Base-by-base conservation (phyloP, 2,888 invertebrate genomes). In the Argyra leucocephala region DNA sequence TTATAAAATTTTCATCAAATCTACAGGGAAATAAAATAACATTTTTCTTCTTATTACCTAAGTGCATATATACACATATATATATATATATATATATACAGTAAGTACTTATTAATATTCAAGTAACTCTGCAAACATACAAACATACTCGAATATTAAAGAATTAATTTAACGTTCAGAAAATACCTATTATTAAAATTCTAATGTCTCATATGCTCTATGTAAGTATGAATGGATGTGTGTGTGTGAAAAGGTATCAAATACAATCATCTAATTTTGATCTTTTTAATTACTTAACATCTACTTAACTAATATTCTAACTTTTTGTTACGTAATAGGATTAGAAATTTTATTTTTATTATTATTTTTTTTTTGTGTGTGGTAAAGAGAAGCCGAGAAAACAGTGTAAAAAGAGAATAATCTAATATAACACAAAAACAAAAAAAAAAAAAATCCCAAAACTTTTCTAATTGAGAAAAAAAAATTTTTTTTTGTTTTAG, bases 241-340 rank as follows among this genome's bases (percentile, higher is more conserved):
- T 37, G 15, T 18, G 15, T 3, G 18, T 15, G 18, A 48, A 48
- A 5, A 18, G 9, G 15, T 48, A 18, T 48, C 18, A 18, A 18
- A n/a, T 48, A 48, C 4, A 48, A 48, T 15, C 31, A 31, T 31
- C 7, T 31, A n/a, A 48, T 9, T 31, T 48, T 48, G 48, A 48
- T 48, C 48, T 48, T 48, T 48, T 48, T 48, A 48, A 48, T 48
- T 48, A 48, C 48, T 48, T n/a, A 48, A 48, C 15, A 48, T 48
- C 48, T 48, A 48, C 48, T 48, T 48, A 48, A 48, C 48, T 48
- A 48, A 48, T 48, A 48, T n/a, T n/a, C n/a, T 48, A 48, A 48
- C 1, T 48, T 48, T 48, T 48, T 7, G 31, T 7, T 18, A 15
- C 18, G 18, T 48, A 48, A 48, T 48, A 48, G 48, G 48, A 48